Conservation (phyloP, 1,140 invertebrate species). For the Belonocnema kinseyi region DNA sequence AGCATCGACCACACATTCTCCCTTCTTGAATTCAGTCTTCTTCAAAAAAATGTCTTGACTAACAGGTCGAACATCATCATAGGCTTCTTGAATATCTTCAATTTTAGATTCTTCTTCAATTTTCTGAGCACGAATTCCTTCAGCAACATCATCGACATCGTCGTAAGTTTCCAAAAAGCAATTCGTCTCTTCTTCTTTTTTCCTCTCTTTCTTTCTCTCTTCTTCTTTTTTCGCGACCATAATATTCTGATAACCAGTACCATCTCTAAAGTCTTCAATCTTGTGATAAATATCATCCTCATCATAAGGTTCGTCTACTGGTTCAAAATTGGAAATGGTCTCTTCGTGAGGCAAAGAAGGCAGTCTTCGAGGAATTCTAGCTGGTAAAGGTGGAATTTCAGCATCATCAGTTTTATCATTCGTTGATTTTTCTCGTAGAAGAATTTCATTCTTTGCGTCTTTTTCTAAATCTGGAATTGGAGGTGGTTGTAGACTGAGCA, state of each 20-base stretch:
- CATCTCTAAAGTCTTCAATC: constrained; percentile 64
- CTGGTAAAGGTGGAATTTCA: constrained; percentile 57
- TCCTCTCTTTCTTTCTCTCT: constrained; percentile 59
- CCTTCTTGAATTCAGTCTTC: background rate
- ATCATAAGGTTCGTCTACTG: constrained; percentile 55
- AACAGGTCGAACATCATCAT: constrained; percentile 39
- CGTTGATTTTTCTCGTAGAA: background rate
- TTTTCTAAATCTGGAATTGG: background rate
- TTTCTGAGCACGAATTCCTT: background rate
- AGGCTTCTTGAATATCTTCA: constrained; percentile 17
- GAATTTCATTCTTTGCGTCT: background rate
- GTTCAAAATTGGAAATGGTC: constrained; percentile 34
- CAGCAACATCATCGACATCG: constrained; percentile 45
- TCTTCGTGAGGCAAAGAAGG: constrained; percentile 60
- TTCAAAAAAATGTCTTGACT: background rate
- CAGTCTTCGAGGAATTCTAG: constrained; percentile 59
- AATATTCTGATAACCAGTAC: constrained; percentile 60
- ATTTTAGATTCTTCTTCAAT: constrained; percentile 11
- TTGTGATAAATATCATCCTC: constrained; percentile 70
- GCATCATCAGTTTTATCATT: background rate
- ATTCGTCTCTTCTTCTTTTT: constrained; percentile 71
- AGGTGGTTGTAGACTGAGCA: background rate
- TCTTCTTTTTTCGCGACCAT: constrained; percentile 38
- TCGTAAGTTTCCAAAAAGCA: constrained; percentile 58
- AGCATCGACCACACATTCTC: background rate